These are phyloP conservation scores for Drosophila kanekoi DNA, from an alignment of 2,888 invertebrate species.

Conservation along the genomic window DNA sequence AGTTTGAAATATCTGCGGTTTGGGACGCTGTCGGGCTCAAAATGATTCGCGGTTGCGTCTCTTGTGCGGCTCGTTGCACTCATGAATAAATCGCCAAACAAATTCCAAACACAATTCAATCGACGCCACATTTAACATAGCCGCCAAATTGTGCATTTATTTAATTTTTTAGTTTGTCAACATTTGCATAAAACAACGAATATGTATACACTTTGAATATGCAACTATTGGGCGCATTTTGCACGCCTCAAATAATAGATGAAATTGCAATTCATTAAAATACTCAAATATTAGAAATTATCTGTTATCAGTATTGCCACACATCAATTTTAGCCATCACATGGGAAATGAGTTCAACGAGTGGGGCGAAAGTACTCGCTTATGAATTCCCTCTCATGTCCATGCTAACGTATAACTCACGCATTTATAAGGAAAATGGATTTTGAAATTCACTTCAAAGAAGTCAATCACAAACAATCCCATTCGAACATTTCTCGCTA, in stretches of 20 bases:
- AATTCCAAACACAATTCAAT: slow-evolving; percentile 21
- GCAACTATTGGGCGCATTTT: not conserved
- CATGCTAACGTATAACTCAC: too few species aligned
- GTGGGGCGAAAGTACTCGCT: too few species aligned
- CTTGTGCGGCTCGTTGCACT: slow-evolving; percentile 44
- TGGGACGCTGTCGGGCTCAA: slow-evolving; percentile 32
- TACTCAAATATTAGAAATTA: too few species aligned
- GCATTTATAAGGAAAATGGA: too few species aligned
- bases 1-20: slow-evolving; percentile 50
- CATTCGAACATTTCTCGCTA: too few species aligned
- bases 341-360: too few species aligned
- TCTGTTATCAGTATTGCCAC: too few species aligned
- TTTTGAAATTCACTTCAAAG: too few species aligned
- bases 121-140: slow-evolving; percentile 39
- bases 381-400: too few species aligned
- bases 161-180: slow-evolving; percentile 7
- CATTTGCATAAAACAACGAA: slow-evolving; percentile 32
- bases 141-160: slow-evolving; percentile 17
- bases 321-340: too few species aligned
- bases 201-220: slow-evolving; percentile 11
- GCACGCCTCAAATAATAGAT: not conserved
- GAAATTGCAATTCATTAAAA: not conserved
- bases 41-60: slow-evolving; percentile 53
- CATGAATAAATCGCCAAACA: slow-evolving; percentile 49
- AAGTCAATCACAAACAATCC: too few species aligned